Evolutionary conservation across 1,140 invertebrate species (phyloP).

Genomic region (Nasonia vitripennis): DNA sequence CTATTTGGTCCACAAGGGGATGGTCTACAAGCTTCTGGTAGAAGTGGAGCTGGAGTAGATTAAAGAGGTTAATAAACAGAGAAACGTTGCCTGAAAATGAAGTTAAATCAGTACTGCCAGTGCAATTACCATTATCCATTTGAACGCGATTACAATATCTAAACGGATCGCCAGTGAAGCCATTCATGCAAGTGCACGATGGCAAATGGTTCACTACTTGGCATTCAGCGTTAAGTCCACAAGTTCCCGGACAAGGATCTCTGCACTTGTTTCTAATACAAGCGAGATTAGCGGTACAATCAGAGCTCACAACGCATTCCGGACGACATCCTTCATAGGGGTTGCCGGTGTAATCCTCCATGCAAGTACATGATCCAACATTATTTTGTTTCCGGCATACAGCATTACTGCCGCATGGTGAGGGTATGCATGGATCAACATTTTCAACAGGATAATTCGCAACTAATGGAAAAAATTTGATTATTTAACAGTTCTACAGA

Average conservation of each 20-base stretch:
- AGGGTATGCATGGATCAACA: conserved; percentile 78
- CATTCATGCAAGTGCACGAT: conserved; percentile 73
- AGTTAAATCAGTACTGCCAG: conserved; percentile 61
- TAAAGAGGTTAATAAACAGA: neutral
- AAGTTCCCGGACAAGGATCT: conserved; percentile 74
- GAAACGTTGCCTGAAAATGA: conserved; percentile 55
- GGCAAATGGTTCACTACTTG: conserved; percentile 72
- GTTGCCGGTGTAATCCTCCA: conserved; percentile 75
- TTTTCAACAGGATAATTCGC: conserved; percentile 60
- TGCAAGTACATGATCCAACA: conserved; percentile 76
- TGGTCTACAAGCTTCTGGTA: conserved; percentile 68
- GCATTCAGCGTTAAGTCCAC: conserved; percentile 73
- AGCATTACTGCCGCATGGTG: conserved; percentile 83
- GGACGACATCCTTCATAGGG: conserved; percentile 69
- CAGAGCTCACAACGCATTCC: conserved; percentile 73
- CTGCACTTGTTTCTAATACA: conserved; percentile 75
- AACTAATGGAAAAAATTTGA: neutral
- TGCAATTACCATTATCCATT: neutral
- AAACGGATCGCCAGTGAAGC: conserved; percentile 76
- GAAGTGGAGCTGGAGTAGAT: conserved; percentile 41
- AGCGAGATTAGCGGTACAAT: conserved; percentile 70
- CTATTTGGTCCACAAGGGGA: conserved; percentile 73
- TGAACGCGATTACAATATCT: conserved; percentile 45
- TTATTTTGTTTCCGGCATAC: conserved; percentile 80
- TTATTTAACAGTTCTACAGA: neutral